Conservation (phyloP, 2,797 vertebrate genomes). For the Cuniculus paca region DNA sequence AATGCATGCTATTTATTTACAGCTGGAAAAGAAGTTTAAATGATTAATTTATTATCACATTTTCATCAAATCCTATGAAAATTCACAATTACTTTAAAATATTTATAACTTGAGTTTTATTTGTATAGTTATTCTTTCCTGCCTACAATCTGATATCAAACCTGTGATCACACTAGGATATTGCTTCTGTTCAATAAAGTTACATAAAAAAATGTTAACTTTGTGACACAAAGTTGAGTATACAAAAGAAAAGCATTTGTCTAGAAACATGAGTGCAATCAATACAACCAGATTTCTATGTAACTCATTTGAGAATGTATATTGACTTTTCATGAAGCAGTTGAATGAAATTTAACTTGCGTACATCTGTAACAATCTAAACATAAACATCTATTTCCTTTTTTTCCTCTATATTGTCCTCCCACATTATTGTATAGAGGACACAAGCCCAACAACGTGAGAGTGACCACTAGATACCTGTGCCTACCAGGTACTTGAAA, state of each 20-base stretch:
- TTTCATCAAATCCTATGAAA: neutral
- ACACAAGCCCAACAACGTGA: no score
- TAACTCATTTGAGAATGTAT: neutral
- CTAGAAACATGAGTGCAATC: neutral
- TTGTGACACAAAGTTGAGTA: neutral
- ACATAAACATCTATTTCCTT: neutral
- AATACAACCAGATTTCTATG: neutral
- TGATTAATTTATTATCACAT: neutral
- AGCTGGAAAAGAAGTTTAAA: neutral
- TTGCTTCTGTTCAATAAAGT: neutral
- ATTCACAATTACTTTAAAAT: neutral
- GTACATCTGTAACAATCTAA: neutral
- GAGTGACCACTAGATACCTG: rapidly evolving
- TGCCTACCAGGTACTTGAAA: neutral
- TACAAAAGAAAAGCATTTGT: neutral
- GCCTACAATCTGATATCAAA: neutral
- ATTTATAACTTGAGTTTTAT: neutral
- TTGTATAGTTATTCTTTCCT: neutral
- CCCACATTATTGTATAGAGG: neutral
- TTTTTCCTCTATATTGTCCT: neutral
- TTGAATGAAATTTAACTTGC: neutral
- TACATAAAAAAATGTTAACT: neutral
- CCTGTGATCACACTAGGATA: neutral
- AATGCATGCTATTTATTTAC: neutral
- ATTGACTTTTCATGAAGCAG: rapidly evolving